These are phyloP conservation scores for Formicarius rufipectus DNA, from an alignment of 2,113 vertebrate genomes.

Conservation along the genomic window DNA sequence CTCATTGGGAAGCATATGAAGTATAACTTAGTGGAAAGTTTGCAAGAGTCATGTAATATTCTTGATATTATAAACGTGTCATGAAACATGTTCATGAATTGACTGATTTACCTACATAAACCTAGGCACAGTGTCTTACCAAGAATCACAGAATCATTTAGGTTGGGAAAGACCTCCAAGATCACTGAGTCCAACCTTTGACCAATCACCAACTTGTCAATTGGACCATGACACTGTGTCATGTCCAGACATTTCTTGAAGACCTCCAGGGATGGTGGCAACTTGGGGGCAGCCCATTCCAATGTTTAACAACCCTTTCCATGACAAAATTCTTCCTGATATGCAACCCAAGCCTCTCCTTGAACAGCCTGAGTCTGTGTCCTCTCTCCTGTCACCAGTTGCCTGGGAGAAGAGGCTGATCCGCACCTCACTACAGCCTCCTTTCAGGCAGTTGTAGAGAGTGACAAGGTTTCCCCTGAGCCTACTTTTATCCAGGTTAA, in stretches of 20 bases:
- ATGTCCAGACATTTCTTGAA: not conserved
- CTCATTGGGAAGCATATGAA: not conserved
- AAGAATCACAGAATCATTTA: not conserved
- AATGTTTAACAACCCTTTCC: too few relatives aligned
- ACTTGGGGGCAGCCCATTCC: not conserved
- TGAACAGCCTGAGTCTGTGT: not conserved
- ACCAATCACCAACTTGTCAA: not conserved
- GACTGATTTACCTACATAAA: not conserved
- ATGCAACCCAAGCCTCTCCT: not conserved
- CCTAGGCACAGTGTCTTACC: not conserved
- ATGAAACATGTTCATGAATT: not conserved
- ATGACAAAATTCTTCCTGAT: not conserved
- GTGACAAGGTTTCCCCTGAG: accelerated
- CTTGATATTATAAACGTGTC: not conserved
- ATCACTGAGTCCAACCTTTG: not conserved
- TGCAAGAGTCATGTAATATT: not conserved
- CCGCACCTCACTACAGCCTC: not conserved
- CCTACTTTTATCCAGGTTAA: not conserved
- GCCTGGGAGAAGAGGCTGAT: not conserved
- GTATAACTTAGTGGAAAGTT: not conserved
- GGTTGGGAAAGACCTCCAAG: not conserved
- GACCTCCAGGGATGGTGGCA: not conserved
- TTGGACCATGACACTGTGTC: accelerated
- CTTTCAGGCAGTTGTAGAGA: not conserved
- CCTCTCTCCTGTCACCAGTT: not conserved